Evolutionary conservation across 2,888 invertebrate species (phyloP).

Genomic region (Conistra vaccinii): DNA sequence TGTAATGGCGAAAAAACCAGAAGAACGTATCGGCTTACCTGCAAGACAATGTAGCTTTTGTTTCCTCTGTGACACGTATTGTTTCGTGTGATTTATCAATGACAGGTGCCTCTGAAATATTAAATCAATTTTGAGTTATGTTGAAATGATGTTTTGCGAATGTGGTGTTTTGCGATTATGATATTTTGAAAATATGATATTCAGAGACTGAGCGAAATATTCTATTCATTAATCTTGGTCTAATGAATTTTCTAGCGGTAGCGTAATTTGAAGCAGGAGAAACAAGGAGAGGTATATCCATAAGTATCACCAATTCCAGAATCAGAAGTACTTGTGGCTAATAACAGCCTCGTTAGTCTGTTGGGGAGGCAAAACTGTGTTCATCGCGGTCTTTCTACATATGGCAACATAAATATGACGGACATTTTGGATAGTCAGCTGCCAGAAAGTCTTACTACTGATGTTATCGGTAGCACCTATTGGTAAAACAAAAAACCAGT

Average conservation of each 20-base stretch:
- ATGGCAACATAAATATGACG: no score
- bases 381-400: no score
- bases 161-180: no score
- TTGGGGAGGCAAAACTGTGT: not conserved
- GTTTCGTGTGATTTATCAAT: conserved; percentile 64
- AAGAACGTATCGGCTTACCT: conserved; percentile 69
- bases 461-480: no score
- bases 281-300: not conserved
- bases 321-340: not conserved
- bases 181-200: no score
- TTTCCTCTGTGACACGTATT: conserved; percentile 55
- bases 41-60: conserved; percentile 68
- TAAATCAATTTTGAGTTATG: not conserved
- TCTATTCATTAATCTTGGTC: not conserved
- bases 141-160: no score
- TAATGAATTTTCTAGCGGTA: not conserved
- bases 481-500: not conserved
- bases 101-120: conserved; percentile 62
- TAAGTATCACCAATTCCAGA: no score
- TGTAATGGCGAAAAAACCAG: no score
- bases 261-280: not conserved
- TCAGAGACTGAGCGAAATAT: no score
- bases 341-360: not conserved
- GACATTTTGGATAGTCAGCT: not conserved
- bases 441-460: not conserved